These are phyloP conservation scores for Drosophila ustulata DNA, from an alignment of 2,888 invertebrate genomes.

Conservation along the genomic window DNA sequence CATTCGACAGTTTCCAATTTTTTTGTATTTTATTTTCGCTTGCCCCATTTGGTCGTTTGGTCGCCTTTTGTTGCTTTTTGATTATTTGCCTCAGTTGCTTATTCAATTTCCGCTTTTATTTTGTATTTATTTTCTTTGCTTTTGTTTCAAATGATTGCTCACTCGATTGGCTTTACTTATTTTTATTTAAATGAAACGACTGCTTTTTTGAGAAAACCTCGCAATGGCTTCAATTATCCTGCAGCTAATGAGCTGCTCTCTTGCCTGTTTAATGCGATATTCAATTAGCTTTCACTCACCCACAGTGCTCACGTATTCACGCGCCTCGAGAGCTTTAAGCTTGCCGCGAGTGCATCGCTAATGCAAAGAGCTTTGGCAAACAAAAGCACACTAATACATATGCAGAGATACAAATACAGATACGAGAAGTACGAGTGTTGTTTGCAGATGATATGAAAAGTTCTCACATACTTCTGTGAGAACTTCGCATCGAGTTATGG, in stretches of 20 bases:
- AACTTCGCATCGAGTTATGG: slow-evolving; percentile 23
- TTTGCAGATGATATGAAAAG: slow-evolving; percentile 5
- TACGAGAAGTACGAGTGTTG: neutral
- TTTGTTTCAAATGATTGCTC: slow-evolving; percentile 35
- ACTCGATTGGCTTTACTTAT: slow-evolving; percentile 61
- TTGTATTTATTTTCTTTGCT: slow-evolving; percentile 28
- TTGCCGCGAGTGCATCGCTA: neutral
- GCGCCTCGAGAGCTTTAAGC: neutral
- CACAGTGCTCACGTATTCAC: neutral
- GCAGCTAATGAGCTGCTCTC: slow-evolving; percentile 18
- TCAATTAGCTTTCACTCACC: neutral
- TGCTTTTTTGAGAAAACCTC: slow-evolving; percentile 24
- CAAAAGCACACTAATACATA: slow-evolving; percentile 3
- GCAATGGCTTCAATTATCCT: slow-evolving; percentile 26
- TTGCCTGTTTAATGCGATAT: neutral
- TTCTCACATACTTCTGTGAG: slow-evolving; percentile 17
- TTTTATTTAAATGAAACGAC: slow-evolving; percentile 56
- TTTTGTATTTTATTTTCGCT: slow-evolving; percentile 33
- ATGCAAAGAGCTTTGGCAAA: neutral
- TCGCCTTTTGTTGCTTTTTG: slow-evolving; percentile 58
- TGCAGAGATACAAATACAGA: neutral
- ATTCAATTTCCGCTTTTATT: slow-evolving; percentile 69
- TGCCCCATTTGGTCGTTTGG: slow-evolving; percentile 4
- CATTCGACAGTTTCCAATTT: slow-evolving; percentile 25
- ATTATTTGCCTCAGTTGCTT: slow-evolving; percentile 75